Percentiles rank a stretch among this genome's conserved stretches.
phyloP scores from a whole-genome alignment of 2,797 vertebrate species.

The Podargus strigoides region DNA sequence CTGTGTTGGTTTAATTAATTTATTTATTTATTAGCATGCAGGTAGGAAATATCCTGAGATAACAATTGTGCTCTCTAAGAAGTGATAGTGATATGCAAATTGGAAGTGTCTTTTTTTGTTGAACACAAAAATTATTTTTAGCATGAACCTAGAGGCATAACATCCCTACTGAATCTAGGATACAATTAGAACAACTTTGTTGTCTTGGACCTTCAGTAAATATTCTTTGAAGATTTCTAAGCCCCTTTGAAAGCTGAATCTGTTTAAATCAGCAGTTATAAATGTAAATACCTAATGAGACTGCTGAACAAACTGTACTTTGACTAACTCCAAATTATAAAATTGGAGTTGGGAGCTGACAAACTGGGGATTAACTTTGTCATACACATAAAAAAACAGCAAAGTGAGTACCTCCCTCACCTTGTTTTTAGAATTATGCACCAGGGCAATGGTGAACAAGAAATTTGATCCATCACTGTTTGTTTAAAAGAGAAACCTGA shows the following conservation, averaged over 20 bases:
- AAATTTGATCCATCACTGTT: not conserved
- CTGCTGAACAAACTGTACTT: not conserved
- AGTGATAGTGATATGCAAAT: not conserved
- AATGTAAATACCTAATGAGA: not conserved
- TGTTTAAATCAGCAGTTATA: slow-evolving; percentile 13
- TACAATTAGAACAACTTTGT: not conserved
- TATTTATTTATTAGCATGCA: not conserved
- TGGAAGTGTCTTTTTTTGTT: not conserved
- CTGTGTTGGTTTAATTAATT: not conserved
- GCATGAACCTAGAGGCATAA: not conserved
- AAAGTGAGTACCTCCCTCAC: not conserved
- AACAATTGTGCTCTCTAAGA: not conserved
- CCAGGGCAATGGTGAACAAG: not conserved
- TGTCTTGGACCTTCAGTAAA: not conserved
- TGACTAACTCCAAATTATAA: not conserved
- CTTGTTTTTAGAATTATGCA: not conserved
- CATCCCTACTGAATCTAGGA: not conserved
- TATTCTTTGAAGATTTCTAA: slow-evolving; percentile 32
- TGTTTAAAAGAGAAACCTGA: not conserved
- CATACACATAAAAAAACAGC: not conserved
- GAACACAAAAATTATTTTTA: slow-evolving; percentile 18
- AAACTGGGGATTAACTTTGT: not conserved
- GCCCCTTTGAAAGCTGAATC: not conserved
- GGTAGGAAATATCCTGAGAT: not conserved
- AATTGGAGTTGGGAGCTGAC: not conserved